These are phyloP conservation scores for Oreochromis grahami DNA, from an alignment of 2,797 vertebrate species.

Conservation along the genomic window DNA sequence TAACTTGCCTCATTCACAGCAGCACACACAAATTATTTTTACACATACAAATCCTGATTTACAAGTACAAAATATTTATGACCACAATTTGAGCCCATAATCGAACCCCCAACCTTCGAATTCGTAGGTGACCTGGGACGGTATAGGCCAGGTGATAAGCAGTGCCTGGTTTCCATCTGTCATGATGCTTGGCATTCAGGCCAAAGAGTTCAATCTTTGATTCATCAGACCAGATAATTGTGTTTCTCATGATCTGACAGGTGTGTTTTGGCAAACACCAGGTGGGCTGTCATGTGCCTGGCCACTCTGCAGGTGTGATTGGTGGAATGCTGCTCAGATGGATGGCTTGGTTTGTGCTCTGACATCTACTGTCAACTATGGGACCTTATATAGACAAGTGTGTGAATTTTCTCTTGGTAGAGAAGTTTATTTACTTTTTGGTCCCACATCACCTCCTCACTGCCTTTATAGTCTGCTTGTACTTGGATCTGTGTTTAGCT, in stretches of 20 bases:
- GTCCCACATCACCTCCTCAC: not conserved
- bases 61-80: too few relatives aligned
- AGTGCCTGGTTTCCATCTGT: not conserved
- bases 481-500: not conserved
- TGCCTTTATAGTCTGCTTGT: not conserved
- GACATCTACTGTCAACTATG: not conserved
- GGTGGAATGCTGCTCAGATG: not conserved
- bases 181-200: not conserved
- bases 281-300: not conserved
- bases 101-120: not conserved
- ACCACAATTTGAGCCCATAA: too few relatives aligned
- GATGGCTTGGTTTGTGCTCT: not conserved
- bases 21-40: too few relatives aligned
- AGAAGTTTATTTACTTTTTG: not conserved
- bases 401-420: not conserved
- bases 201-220: not conserved
- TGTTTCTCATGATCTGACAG: not conserved
- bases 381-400: not conserved
- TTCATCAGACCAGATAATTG: not conserved
- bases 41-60: too few relatives aligned
- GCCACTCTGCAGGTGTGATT: not conserved
- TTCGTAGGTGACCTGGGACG: not conserved
- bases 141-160: not conserved
- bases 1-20: not conserved
- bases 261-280: not conserved